A percentile compares a stretch with the other conserved stretches of the same genome.
phyloP scores from a whole-genome alignment of 2,113 vertebrate genomes.

The Neolamprologus longior region DNA sequence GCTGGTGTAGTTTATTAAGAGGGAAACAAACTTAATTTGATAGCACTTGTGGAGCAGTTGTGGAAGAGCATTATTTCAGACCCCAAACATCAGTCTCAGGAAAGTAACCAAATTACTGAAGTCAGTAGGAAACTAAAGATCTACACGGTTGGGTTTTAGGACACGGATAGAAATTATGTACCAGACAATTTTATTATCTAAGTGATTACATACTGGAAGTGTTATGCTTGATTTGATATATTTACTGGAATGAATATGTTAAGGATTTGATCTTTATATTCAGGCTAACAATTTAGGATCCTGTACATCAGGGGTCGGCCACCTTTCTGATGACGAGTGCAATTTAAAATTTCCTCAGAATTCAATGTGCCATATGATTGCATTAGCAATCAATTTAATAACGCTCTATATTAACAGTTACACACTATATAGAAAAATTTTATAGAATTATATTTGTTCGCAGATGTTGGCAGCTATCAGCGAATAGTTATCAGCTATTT shows the following conservation, averaged over 20 bases:
- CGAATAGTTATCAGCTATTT: neutral
- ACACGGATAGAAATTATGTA: neutral
- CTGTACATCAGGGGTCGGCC: neutral
- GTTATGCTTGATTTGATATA: neutral
- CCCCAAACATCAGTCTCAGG: neutral
- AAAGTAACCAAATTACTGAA: neutral
- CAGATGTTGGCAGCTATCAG: neutral
- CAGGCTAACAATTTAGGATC: neutral
- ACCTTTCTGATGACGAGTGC: neutral
- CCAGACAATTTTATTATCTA: neutral
- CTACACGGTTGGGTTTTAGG: neutral
- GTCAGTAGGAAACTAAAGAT: neutral
- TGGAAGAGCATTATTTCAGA: neutral
- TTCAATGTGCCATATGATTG: neutral
- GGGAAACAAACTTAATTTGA: neutral
- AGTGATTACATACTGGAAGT: neutral
- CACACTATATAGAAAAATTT: neutral
- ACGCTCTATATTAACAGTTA: neutral
- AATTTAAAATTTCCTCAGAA: neutral
- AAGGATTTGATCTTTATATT: neutral
- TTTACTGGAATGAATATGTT: neutral
- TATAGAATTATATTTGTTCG: neutral
- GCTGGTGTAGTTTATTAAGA: neutral
- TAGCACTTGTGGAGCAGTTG: neutral
- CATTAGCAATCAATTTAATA: neutral